phyloP scores from a whole-genome alignment of 2,888 invertebrate genomes.

The Caenorhabditis sp. region DNA sequence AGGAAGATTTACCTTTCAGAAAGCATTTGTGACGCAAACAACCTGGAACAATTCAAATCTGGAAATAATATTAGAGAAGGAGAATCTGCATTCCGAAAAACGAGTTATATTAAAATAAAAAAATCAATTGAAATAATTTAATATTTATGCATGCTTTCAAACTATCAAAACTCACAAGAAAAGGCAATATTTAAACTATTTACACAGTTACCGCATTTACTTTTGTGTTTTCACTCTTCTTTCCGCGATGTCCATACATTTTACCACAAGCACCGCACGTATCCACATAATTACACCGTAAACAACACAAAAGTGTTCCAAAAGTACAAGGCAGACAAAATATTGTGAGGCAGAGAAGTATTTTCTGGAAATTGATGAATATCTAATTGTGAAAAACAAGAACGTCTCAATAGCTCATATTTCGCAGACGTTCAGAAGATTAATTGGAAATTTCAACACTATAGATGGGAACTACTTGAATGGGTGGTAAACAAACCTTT shows the following conservation, averaged over 20 bases:
- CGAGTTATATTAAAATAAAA: background rate
- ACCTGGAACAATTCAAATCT: too few species aligned
- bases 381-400: background rate
- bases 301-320: conserved; percentile 17
- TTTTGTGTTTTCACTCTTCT: conserved; percentile 22
- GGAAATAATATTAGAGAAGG: too few species aligned
- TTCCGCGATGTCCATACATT: conserved; percentile 30
- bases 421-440: too few species aligned
- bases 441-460: too few species aligned
- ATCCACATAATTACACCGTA: conserved; percentile 29
- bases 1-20: too few species aligned
- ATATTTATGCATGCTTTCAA: background rate
- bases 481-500: conserved; percentile 11
- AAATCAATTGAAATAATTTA: background rate
- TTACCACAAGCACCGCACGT: conserved; percentile 29
- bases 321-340: conserved; percentile 31
- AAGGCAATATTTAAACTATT: background rate
- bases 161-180: background rate
- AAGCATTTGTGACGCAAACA: too few species aligned
- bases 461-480: too few species aligned
- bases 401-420: too few species aligned
- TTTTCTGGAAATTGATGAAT: conserved; percentile 7
- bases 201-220: conserved; percentile 16
- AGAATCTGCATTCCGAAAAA: too few species aligned
- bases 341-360: conserved; percentile 10